Evolutionary conservation across 2,888 invertebrate genomes (phyloP), one percentile per base, ranked within the genome.

Genomic region (Aelia acuminata): DNA sequence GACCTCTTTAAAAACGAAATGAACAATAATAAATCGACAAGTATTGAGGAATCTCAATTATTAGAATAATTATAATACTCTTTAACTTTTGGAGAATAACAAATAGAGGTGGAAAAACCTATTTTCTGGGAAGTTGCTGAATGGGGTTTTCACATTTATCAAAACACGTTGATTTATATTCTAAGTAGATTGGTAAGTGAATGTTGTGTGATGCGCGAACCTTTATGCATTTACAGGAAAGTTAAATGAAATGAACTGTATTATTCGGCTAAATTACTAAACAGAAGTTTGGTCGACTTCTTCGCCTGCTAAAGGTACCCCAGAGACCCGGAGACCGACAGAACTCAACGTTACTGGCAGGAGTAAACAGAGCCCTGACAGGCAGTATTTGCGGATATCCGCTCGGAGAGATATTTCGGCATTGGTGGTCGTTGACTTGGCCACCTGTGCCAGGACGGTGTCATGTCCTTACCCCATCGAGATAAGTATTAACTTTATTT

Each of bases 401-500:
- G 63, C 63, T 70, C 20, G 63, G 7, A 35, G 10, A 20, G 63
- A 70, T 70, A 70, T 70, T 70, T 70, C 63, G 63, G 63, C 1
- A 35, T 70, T 70, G 63, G 63, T 70, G 31, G 35, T 35, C 35
- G 63, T 35, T n/a, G n/a, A n/a, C n/a, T 35, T 35, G 63, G 63
- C n/a, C 63, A 70, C 63, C 63, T 70, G 63, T 70, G 63, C 63
- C 63, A 70, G 35, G 18, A 2, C 7, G 26, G 63, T 70, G 63
- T 70, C 63, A 70, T 70, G 31, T 35, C 63, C 20, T 70, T 35
- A 35, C 63, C 35, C 63, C 63, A 35, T 70, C 63, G 18, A 31
- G 35, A 70, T 70, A 70, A 70, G 63, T 70, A 70, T 70, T 70
- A 70, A 70, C 20, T 70, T 70, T 70, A 70, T 70, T 70, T 70